phyloP scores from a whole-genome alignment of 2,113 vertebrate genomes.

The Mobula hypostoma region DNA sequence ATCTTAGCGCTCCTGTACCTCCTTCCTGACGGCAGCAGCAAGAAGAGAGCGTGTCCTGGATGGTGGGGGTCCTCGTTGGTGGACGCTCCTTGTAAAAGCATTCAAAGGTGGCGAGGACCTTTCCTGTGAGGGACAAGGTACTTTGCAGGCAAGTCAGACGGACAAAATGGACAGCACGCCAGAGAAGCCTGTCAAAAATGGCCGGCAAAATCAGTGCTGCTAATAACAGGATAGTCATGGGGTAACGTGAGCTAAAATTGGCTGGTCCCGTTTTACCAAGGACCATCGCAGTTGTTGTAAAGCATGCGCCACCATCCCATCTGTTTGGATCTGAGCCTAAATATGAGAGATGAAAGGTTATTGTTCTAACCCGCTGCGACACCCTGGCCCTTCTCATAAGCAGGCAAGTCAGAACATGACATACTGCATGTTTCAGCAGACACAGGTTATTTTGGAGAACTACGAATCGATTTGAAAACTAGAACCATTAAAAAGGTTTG shows the following conservation, averaged over 20 bases:
- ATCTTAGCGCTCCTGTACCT: too few relatives aligned
- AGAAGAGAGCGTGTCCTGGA: too few relatives aligned
- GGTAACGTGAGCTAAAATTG: neutral
- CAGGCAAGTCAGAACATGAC: neutral
- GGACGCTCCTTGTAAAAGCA: too few relatives aligned
- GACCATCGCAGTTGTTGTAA: conserved; percentile 8
- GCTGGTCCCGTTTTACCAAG: neutral
- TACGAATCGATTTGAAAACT: neutral
- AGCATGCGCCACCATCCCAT: neutral
- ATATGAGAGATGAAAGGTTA: conserved; percentile 1
- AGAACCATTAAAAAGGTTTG: neutral
- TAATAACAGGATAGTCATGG: neutral
- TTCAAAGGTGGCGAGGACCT: too few relatives aligned
- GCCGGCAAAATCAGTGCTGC: neutral
- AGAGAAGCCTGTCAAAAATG: too few relatives aligned
- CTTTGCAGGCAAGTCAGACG: too few relatives aligned
- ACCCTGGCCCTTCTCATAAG: neutral
- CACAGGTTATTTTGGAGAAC: neutral
- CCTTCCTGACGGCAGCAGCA: too few relatives aligned
- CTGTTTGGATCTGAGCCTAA: conserved; percentile 5
- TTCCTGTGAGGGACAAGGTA: too few relatives aligned
- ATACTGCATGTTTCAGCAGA: neutral
- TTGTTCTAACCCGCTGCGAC: neutral
- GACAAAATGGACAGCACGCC: too few relatives aligned
- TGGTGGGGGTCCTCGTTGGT: too few relatives aligned